phyloP scores from a whole-genome alignment of 2,113 vertebrate genomes.

The Nerophis ophidion region DNA sequence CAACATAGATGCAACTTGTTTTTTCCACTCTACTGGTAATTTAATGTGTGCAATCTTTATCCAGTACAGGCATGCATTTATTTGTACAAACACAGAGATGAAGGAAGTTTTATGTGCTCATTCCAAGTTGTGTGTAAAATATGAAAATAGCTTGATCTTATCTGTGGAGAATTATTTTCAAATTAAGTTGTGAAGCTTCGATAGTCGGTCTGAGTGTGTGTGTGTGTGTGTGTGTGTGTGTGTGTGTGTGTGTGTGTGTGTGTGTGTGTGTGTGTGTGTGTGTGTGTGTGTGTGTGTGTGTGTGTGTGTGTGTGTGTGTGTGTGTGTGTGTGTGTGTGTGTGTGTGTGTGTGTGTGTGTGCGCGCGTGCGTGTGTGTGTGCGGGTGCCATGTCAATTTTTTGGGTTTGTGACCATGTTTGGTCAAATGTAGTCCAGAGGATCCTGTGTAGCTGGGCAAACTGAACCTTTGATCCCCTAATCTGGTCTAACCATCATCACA shows the following conservation, averaged over 20 bases:
- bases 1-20: too few relatives aligned
- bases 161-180: constrained; percentile 10
- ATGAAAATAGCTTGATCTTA: neutral
- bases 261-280: constrained; percentile 4
- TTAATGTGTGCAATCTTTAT: too few relatives aligned
- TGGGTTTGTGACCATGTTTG: constrained; percentile 68
- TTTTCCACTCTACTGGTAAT: too few relatives aligned
- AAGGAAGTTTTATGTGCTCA: too few relatives aligned
- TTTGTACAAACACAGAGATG: too few relatives aligned
- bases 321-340: constrained; percentile 6
- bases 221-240: constrained; percentile 1
- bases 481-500: constrained; percentile 44
- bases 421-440: constrained; percentile 48
- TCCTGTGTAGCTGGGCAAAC: constrained; percentile 43
- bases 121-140: too few relatives aligned
- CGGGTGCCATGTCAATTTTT: constrained; percentile 8
- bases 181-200: constrained; percentile 11
- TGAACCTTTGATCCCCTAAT: constrained; percentile 60
- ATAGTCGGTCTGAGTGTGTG: neutral
- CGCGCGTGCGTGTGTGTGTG: neutral
- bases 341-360: constrained; percentile 6
- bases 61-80: too few relatives aligned
- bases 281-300: constrained; percentile 3
- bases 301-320: neutral
- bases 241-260: constrained; percentile 3